A percentile compares a stretch with the other conserved stretches of the same genome.
Conservation (phyloP, 2,888 invertebrate genomes). For the Heteromyza rotundicornis region DNA sequence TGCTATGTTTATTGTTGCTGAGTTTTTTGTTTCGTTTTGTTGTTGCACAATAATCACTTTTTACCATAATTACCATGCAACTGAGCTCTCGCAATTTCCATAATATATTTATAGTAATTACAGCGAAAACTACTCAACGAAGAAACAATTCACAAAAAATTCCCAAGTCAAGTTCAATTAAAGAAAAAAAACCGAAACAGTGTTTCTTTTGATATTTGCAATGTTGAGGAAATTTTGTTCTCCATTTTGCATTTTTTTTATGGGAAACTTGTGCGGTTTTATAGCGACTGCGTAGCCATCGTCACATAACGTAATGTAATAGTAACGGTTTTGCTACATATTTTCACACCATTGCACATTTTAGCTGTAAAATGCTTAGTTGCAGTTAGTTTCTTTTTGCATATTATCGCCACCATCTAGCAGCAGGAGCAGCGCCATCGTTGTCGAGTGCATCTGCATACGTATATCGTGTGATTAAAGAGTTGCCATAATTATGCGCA, state of each 20-base stretch:
- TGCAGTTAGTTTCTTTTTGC: not conserved
- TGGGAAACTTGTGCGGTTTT: not conserved
- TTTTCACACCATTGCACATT: slow-evolving; percentile 18
- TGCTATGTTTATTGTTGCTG: not conserved
- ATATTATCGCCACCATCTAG: not conserved
- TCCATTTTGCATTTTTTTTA: not conserved
- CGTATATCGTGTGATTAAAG: too few relatives aligned
- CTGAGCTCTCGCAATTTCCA: not conserved
- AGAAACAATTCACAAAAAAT: not conserved
- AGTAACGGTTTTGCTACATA: slow-evolving; percentile 19
- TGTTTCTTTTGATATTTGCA: too few relatives aligned
- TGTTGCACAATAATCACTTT: not conserved
- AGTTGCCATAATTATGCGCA: slow-evolving; percentile 1
- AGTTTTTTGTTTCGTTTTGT: not conserved
- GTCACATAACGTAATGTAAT: slow-evolving; percentile 9
- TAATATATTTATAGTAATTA: too few relatives aligned
- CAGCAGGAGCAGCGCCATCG: not conserved
- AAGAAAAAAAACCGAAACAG: not conserved
- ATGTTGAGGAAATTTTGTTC: too few relatives aligned
- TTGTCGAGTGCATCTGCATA: not conserved
- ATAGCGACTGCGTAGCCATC: not conserved
- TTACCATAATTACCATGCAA: not conserved
- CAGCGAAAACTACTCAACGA: not conserved
- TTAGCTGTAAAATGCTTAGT: not conserved
- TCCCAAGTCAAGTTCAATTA: not conserved